Base-by-base conservation (phyloP, 2,797 vertebrate species). In the Neomorphus geoffroyi region DNA sequence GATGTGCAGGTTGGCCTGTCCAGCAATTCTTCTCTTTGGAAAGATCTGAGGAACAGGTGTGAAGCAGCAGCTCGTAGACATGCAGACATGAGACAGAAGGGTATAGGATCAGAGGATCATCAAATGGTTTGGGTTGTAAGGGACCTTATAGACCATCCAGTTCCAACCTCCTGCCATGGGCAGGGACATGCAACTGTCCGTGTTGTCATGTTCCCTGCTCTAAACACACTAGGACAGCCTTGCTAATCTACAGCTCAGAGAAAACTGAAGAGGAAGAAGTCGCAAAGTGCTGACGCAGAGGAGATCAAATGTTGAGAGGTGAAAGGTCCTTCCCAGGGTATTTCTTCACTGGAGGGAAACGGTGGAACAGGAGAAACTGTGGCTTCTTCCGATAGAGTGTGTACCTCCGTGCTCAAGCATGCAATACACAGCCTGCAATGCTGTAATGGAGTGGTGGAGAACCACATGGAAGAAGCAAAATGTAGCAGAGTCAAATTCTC, bases 181-280 rank as follows among this genome's bases (percentile, higher is more conserved):
- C 45, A 45, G 18, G 45, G 45, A 45, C 45, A 45, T 8, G 45
- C 8, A 19, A 2, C 8, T 33, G 19, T 37, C 39, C 0, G 0
- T 26, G 7, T 39, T 51, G 7, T 30, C 50, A 10, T 6, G 21
- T 37, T 80, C 35, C 28, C 43, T 50, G 32, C 62, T 27, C 30
- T 57, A 39, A 17, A n/a, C 64, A 53, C 18, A 32, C 43, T 9
- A n/a, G 54, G 48, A n/a, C 37, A 51, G 50, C 17, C 57, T 43
- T 23, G n/a, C 9, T 41, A 28, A 71, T 33, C 28, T 45, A 58
- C 5, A 48, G 17, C 33, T 11, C 30, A 23, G 61, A 51, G 50
- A 18, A 78, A 28, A 51, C 11, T n/a, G 35, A 41, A 74, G 50
- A n/a, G 33, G 32, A n/a, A 23, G 32, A 64, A 75, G 23, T 30